These are phyloP conservation scores for Megathymus violae DNA, from an alignment of 1,140 invertebrate species.

Conservation along the genomic window DNA sequence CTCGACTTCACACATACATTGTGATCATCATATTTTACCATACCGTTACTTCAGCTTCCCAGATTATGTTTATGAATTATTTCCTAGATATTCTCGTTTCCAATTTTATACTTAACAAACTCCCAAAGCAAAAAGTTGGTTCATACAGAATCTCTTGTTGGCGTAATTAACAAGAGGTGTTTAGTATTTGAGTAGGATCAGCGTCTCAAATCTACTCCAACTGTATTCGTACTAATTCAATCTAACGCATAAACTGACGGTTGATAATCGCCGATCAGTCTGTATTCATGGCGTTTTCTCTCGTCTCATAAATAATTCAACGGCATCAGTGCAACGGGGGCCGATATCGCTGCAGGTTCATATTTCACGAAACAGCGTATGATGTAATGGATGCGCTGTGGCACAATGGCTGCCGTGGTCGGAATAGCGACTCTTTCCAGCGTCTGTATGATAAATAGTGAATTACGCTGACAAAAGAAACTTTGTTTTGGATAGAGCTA, in stretches of 20 bases:
- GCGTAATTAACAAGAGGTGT: no score
- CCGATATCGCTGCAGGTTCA: constrained; percentile 27
- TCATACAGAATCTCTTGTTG: no score
- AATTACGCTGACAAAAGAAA: neutral
- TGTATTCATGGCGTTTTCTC: constrained; percentile 23
- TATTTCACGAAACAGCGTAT: constrained; percentile 16
- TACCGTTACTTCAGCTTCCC: no score
- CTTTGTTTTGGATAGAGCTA: neutral
- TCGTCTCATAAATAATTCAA: constrained; percentile 28
- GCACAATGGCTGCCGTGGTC: constrained; percentile 9
- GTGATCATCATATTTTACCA: no score
- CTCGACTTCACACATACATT: no score
- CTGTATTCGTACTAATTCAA: neutral
- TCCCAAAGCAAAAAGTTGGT: no score
- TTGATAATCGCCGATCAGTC: constrained; percentile 22
- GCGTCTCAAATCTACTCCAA: no score
- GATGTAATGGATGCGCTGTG: constrained; percentile 15
- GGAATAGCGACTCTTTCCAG: neutral
- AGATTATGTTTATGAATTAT: no score
- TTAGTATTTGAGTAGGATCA: no score
- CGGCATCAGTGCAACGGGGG: constrained; percentile 4
- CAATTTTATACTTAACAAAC: no score
- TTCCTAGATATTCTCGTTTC: no score
- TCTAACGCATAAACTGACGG: neutral
- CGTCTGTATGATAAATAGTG: neutral